These are phyloP conservation scores for Sesia bembeciformis DNA, from an alignment of 2,888 invertebrate species.

Conservation along the genomic window DNA sequence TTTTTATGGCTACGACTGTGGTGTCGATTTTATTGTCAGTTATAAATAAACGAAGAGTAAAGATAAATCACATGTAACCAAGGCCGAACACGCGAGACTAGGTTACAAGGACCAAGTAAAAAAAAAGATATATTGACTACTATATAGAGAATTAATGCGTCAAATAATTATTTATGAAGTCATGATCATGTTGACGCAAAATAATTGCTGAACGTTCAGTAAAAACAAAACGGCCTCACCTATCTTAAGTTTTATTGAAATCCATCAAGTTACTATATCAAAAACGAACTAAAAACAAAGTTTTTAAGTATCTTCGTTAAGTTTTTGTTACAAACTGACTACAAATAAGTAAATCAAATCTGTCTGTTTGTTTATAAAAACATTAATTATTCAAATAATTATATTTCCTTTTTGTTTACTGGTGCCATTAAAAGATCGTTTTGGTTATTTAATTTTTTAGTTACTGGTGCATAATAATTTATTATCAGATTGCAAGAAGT, in stretches of 20 bases:
- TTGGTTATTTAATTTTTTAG: background rate
- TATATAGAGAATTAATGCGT: no score
- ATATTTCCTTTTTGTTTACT: background rate
- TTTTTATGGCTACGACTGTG: background rate
- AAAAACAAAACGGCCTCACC: no score
- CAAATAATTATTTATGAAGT: no score
- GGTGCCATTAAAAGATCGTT: background rate
- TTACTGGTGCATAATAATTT: background rate
- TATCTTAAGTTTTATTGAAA: no score
- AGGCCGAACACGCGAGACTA: no score
- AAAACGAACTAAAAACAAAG: no score
- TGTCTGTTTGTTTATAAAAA: background rate
- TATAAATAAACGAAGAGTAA: slow-evolving; percentile 30
- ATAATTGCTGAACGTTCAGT: no score
- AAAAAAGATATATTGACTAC: no score
- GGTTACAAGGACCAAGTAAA: no score
- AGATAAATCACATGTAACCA: slow-evolving; percentile 22
- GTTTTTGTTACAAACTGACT: no score
- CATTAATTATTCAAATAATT: background rate
- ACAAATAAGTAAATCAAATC: background rate
- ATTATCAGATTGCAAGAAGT: background rate
- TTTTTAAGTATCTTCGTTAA: background rate
- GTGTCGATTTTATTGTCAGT: slow-evolving; percentile 33
- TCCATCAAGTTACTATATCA: no score
- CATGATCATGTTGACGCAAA: no score